Base-by-base conservation (phyloP, 2,888 invertebrate species). In the Amphimallon solstitiale region DNA sequence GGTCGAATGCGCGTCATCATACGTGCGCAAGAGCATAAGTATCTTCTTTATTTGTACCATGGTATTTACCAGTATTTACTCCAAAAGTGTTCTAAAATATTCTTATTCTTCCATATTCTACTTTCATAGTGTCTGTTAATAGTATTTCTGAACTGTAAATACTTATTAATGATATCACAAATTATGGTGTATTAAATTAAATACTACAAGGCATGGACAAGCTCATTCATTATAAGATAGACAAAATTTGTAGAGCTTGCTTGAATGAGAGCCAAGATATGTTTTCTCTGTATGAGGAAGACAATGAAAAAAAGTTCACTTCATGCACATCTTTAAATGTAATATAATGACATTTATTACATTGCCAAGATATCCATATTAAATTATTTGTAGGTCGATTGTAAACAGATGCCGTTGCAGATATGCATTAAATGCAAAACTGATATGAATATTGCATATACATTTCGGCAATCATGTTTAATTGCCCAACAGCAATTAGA, bases 201-300 rank as follows among this genome's bases (percentile, higher is more conserved):
- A 5, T 29, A 2, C 9, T 12, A 6, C 5, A 34, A 0, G 38
- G 19, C 29, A 49, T 62, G 51, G 62, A 62, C 2, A n/a, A 29
- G n/a, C n/a, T 34, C 21, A 2, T 38, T 15, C n/a, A 21, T 63
- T 63, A 73, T 45, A 69, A 74, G 38, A 64, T 74, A 46, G 70
- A 73, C 21, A 82, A 79, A 68, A 73, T 85, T 59, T 87, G 87
- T 71, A 79, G 86, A 65, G 81, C 85, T 69, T 87, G 87, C 75
- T 76, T 86, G 73, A 66, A 72, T 66, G 71, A 79, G 76, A 68
- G 79, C 76, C 37, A 78, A 72, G 73, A 79, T 14, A 79, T 85
- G 76, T 76, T 78, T 71, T 80, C 84, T 1, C 71, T 81, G 64
- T 74, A 78, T 43, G 75, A 76, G n/a, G 73, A 79, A 65, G 79